These are phyloP conservation scores for Lepidurus packardi DNA, from an alignment of 1,140 invertebrate species.

Conservation along the genomic window DNA sequence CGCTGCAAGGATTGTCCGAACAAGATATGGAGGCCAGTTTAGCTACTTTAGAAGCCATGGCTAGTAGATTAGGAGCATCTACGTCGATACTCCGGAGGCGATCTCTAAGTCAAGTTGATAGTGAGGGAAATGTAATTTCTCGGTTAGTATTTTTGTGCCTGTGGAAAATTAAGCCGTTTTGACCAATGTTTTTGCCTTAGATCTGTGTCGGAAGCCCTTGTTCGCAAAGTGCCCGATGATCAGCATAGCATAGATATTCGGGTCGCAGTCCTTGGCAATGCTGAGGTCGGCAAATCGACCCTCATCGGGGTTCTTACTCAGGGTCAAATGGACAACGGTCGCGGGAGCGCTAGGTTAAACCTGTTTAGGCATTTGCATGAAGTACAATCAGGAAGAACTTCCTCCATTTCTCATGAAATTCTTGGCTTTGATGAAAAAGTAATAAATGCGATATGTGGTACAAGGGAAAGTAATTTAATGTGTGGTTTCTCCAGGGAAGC, in stretches of 20 bases:
- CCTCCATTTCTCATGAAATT: conserved; percentile 87
- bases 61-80: conserved; percentile 39
- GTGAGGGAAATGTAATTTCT: background rate
- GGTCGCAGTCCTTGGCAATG: conserved; percentile 82
- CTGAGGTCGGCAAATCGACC: conserved; percentile 90
- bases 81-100: conserved; percentile 30
- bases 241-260: conserved; percentile 83
- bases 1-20: conserved; percentile 69
- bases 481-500: conserved; percentile 50
- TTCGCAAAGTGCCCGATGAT: conserved; percentile 86
- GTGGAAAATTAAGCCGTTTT: background rate
- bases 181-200: conserved; percentile 1
- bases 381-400: conserved; percentile 90
- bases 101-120: conserved; percentile 25
- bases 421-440: conserved; percentile 73
- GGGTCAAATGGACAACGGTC: conserved; percentile 90
- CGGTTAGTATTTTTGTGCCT: conserved; percentile 33
- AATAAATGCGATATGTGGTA: background rate
- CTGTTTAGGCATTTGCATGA: conserved; percentile 95
- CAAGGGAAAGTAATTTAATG: background rate
- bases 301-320: conserved; percentile 90
- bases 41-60: conserved; percentile 53
- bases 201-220: conserved; percentile 75
- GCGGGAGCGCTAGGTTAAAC: conserved; percentile 87
- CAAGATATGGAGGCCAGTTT: conserved; percentile 76